phyloP scores from a whole-genome alignment of 2,888 invertebrate species.

The Pristionchus entomophagus region DNA sequence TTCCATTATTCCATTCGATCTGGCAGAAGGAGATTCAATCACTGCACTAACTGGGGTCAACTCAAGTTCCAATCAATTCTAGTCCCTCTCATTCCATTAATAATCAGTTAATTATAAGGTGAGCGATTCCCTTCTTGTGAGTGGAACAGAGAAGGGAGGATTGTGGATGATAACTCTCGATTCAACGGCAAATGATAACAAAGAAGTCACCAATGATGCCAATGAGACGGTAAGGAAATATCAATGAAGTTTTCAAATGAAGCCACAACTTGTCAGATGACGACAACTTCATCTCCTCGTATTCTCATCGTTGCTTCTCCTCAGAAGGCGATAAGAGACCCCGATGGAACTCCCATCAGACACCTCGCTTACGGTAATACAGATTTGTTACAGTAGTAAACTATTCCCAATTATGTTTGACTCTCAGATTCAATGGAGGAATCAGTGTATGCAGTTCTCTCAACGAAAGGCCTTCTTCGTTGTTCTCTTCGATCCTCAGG shows the following conservation, averaged over 20 bases:
- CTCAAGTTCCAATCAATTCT: background rate
- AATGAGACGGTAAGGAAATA: background rate
- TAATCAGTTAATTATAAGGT: background rate
- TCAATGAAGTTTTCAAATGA: background rate
- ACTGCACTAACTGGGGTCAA: constrained; percentile 18
- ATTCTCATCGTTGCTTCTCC: constrained; percentile 41
- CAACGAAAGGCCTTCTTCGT: constrained; percentile 36
- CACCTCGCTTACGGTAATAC: constrained; percentile 38
- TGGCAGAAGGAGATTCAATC: constrained; percentile 36
- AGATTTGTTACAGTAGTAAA: background rate
- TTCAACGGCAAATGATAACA: background rate
- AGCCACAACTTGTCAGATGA: background rate
- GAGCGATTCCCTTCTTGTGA: background rate
- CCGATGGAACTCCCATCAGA: constrained; percentile 43
- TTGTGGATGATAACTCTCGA: constrained; percentile 43
- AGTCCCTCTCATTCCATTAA: background rate
- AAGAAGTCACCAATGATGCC: constrained; percentile 1
- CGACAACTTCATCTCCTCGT: constrained; percentile 22
- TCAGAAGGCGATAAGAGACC: constrained; percentile 34
- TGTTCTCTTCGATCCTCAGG: constrained; percentile 30
- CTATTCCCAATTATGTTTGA: background rate
- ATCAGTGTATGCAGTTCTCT: constrained; percentile 45
- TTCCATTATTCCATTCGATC: constrained; percentile 35
- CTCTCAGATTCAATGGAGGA: constrained; percentile 42
- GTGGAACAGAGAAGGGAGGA: constrained; percentile 46